Evolutionary conservation across 2,797 vertebrate genomes (phyloP).

Genomic region (Molossus molossus): DNA sequence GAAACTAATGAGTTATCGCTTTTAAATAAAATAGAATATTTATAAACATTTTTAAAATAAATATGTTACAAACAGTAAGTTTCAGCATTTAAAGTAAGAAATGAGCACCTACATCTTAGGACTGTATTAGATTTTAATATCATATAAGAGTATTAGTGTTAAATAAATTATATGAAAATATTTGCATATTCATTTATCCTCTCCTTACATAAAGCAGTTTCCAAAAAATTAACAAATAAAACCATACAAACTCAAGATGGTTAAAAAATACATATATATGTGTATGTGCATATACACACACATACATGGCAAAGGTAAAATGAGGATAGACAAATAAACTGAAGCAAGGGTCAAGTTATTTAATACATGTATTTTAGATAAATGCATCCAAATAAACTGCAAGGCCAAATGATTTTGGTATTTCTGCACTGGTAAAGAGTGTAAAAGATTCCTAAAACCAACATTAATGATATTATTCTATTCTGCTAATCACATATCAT

Average conservation of each 20-base stretch:
- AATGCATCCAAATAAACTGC: neutral
- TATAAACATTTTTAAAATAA: constrained; percentile 3
- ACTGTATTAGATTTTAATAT: constrained; percentile 22
- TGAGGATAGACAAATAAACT: neutral
- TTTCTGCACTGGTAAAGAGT: neutral
- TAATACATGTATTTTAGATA: constrained; percentile 37
- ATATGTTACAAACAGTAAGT: neutral
- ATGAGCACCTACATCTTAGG: neutral
- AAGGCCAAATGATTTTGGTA: neutral
- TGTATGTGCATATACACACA: neutral
- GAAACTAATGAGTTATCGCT: neutral
- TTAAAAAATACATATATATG: neutral
- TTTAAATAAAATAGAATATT: neutral
- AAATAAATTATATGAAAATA: constrained; percentile 28
- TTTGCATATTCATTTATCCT: neutral
- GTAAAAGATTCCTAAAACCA: neutral
- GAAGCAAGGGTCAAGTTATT: neutral
- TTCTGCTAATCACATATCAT: neutral
- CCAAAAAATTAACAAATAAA: neutral
- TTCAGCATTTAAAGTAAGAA: constrained; percentile 17
- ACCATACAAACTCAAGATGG: neutral
- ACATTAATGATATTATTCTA: neutral
- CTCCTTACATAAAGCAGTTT: neutral
- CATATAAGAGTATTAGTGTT: neutral
- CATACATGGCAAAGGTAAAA: constrained; percentile 21